A percentile compares a stretch with the other conserved stretches of the same genome.
These are phyloP conservation scores for Cladopsammia gracilis DNA, from an alignment of 64 coral and sea anemone species.

Conservation along the genomic window DNA sequence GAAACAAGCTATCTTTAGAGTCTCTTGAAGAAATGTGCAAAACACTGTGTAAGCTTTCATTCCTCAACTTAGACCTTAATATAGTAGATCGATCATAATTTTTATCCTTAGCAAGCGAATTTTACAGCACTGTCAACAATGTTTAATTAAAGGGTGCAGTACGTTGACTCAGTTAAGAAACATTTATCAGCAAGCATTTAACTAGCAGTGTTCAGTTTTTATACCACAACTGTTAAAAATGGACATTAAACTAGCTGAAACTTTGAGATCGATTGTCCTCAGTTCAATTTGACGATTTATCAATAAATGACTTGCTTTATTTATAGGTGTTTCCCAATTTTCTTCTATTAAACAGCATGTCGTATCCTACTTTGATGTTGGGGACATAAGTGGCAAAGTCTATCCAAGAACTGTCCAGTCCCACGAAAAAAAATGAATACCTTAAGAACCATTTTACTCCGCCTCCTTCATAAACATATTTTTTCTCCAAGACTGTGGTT, in stretches of 20 bases:
- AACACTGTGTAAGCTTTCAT: slow-evolving; percentile 35
- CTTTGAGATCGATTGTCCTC: too few species aligned
- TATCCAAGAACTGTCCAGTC: slow-evolving; percentile 68
- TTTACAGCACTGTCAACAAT: too few species aligned
- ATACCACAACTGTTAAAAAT: not conserved
- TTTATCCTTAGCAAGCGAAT: too few species aligned
- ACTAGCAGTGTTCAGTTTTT: not conserved
- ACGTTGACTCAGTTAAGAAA: too few species aligned
- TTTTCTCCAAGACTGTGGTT: too few species aligned
- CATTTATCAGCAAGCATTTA: not conserved
- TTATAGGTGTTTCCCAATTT: slow-evolving; percentile 64
- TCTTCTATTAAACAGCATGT: slow-evolving; percentile 46
- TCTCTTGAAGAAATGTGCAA: slow-evolving; percentile 52
- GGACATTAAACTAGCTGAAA: too few species aligned
- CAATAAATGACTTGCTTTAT: slow-evolving; percentile 15
- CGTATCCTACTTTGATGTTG: slow-evolving; percentile 3
- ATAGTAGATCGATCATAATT: not conserved
- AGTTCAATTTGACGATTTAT: slow-evolving; percentile 19
- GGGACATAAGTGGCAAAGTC: slow-evolving; percentile 50
- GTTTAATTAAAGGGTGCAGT: too few species aligned
- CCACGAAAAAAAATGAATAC: slow-evolving; percentile 59
- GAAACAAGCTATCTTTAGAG: slow-evolving; percentile 30
- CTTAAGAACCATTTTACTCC: slow-evolving; percentile 75
- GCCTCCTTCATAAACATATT: not conserved
- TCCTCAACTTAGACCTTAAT: slow-evolving; percentile 27